phyloP scores from a whole-genome alignment of 2,888 invertebrate species.

The Eupithecia inturbata region DNA sequence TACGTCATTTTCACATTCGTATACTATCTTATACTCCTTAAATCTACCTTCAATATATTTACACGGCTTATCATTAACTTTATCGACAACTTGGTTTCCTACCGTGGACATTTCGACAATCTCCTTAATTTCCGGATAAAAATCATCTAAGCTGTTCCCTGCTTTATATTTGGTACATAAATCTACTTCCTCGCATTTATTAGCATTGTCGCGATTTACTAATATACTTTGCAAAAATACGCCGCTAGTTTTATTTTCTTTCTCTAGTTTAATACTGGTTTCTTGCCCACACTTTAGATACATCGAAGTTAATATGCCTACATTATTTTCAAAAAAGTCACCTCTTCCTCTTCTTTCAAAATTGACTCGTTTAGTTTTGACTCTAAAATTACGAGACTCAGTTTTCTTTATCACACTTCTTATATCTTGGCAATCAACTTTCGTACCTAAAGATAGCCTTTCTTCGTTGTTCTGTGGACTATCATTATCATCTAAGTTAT shows the following conservation, averaged over 20 bases:
- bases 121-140: constrained; percentile 17
- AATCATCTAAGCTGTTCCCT: constrained; percentile 24
- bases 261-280: constrained; percentile 23
- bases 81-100: constrained; percentile 23
- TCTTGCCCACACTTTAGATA: constrained; percentile 32
- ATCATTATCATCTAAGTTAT: not conserved
- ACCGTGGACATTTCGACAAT: not conserved
- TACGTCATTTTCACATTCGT: constrained; percentile 51
- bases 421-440: constrained; percentile 8
- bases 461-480: not conserved
- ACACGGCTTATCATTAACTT: constrained; percentile 27
- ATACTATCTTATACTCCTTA: constrained; percentile 41
- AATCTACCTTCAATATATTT: constrained; percentile 37
- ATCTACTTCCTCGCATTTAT: constrained; percentile 16
- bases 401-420: constrained; percentile 26
- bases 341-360: constrained; percentile 40
- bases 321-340: constrained; percentile 35
- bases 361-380: constrained; percentile 50
- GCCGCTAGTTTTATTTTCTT: constrained; percentile 28
- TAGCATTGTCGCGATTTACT: constrained; percentile 25
- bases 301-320: constrained; percentile 35
- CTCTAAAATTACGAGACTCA: constrained; percentile 21
- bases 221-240: constrained; percentile 36
- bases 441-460: not conserved
- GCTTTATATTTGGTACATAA: constrained; percentile 24